Base-by-base conservation (phyloP, 1,140 invertebrate species). In the Tetragonula clypearis region DNA sequence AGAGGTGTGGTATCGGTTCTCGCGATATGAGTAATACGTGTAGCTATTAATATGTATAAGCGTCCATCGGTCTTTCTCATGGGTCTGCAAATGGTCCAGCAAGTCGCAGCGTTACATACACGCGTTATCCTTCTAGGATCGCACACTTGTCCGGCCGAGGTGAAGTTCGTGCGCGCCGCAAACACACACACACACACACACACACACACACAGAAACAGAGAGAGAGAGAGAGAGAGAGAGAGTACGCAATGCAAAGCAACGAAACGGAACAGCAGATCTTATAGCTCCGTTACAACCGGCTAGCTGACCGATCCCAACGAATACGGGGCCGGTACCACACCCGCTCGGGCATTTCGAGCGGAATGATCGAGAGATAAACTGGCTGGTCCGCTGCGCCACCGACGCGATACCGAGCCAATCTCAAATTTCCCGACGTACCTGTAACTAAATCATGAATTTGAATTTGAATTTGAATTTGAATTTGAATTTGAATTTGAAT, bases 221-320 rank as follows among this genome's bases (percentile, higher is more conserved):
- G 15, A 58, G 6, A 19, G 6, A 5, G 56, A 17, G 2, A 19
- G 56, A 58, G 56, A 58, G 17, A 53, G 75, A 69, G 21, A 87
- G 76, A 72, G 81, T 88, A 77, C 88, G 86, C 89, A 77, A 90
- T 89, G 88, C 88, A 87, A 90, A 83, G 89, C 88, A 90, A 90
- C 89, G 88, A 90, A 90, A 90, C 89, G 89, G 89, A 90, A 89
- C 89, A 87, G 89, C 86, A 90, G 89, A 90, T 89, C 88, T 89
- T 90, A 87, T 87, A 89, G 89, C 88, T 90, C 89, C 88, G 89
- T 90, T 90, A 90, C 89, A 89, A 90, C 88, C 86, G 80, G 88
- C 89, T 90, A 90, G 89, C 88, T 87, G 89, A 90, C 89, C 88
- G 88, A 87, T 87, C 85, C 88, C 84, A 87, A 87, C 85, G 87